These are phyloP conservation scores for Oncorhynchus gorbuscha DNA, from an alignment of 2,113 vertebrate genomes.

Conservation along the genomic window DNA sequence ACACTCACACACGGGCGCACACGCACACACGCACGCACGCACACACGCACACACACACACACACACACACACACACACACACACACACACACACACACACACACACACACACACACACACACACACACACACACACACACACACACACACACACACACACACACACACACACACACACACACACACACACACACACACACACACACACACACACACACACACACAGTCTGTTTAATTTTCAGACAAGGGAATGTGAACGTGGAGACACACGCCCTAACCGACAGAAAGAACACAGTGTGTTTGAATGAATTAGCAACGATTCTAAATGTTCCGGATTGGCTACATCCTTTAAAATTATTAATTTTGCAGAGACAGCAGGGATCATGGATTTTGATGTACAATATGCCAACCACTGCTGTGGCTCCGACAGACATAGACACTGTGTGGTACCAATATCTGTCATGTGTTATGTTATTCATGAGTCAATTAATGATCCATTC, in stretches of 20 bases:
- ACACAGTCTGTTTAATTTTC: slow-evolving; percentile 45
- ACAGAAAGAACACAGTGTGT: background rate
- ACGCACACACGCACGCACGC: background rate
- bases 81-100: too few relatives aligned
- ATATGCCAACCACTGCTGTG: background rate
- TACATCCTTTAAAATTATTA: background rate
- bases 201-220: background rate
- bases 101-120: too few relatives aligned
- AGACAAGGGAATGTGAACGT: slow-evolving; percentile 50
- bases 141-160: too few relatives aligned
- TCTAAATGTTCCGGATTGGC: too few relatives aligned
- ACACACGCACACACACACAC: too few relatives aligned
- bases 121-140: too few relatives aligned
- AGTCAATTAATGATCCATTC: slow-evolving; percentile 19
- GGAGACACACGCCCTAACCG: background rate
- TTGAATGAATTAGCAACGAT: background rate
- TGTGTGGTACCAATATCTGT: background rate
- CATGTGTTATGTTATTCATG: slow-evolving; percentile 13
- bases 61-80: too few relatives aligned
- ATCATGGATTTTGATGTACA: background rate
- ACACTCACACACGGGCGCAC: background rate
- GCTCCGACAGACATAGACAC: background rate
- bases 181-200: background rate
- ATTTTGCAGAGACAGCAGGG: background rate
- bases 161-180: too few relatives aligned